Base-by-base conservation (phyloP, 2,888 invertebrate species). In the Spicauda simplicius region DNA sequence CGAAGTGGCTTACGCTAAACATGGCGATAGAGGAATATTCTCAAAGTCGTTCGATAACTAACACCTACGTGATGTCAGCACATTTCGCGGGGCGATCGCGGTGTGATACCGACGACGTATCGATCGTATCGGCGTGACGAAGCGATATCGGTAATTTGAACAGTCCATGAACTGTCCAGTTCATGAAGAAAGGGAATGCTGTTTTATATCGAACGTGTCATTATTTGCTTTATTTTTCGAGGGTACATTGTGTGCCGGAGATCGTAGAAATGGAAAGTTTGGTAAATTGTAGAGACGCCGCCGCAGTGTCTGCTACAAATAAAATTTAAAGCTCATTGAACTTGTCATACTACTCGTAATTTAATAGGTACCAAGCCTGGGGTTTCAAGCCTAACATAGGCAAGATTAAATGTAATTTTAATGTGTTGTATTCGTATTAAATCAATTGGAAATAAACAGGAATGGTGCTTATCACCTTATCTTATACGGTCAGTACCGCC, bases 21-120 rank as follows among this genome's bases (percentile, higher is more conserved):
- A 25, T 20, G 14, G 11, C 52, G 37, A 25, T 64, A 58, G 20
- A 79, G 82, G 83, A 79, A 81, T 84, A 83, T 83, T 84, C 79
- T 76, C 79, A 79, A 80, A 79, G 83, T 76, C 78, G 79, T 74
- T 79, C 79, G 80, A 83, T 81, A 82, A 82, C 79, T 84, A 82
- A 90, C 89, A 90, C 90, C 87, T 85, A 85, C 82, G 76, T 92
- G 92, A 93, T 80, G 86, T 90, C 89, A 91, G 91, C 92, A 88
- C 80, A 85, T 88, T 88, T 81, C 67, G 79, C 81, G 86, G 87
- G 65, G 85, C 90, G 92, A 91, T 92, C 91, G 89, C 90, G 85
- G 85, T 87, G 82, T 90, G 92, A 92, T 91, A 91, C 90, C 84
- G 82, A 77, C 85, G 81, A 83, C 84, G 75, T 85, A 90, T 91